phyloP scores from a whole-genome alignment of 2,888 invertebrate species.

The Xylocampa areola region DNA sequence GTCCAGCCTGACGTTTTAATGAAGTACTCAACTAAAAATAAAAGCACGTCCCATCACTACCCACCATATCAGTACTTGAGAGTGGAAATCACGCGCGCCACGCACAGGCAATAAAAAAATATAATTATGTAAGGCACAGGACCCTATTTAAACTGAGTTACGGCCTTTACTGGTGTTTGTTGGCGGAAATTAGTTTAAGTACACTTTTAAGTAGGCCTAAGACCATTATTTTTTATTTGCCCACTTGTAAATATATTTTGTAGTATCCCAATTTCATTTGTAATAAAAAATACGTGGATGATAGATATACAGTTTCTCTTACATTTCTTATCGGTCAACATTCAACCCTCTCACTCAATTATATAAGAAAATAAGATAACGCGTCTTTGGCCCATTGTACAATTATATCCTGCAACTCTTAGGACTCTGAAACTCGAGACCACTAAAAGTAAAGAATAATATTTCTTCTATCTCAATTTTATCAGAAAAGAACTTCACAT shows the following conservation, averaged over 20 bases:
- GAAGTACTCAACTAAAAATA: slow-evolving; percentile 53
- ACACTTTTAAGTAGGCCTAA: slow-evolving; percentile 14
- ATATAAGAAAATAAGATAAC: too few species aligned
- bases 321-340: too few species aligned
- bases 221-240: slow-evolving; percentile 29
- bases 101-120: slow-evolving; percentile 58
- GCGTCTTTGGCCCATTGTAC: too few species aligned
- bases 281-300: too few species aligned
- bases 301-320: too few species aligned
- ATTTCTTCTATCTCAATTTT: too few species aligned
- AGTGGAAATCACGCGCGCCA: slow-evolving; percentile 60
- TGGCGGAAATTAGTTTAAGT: slow-evolving; percentile 52
- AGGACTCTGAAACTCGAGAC: too few species aligned
- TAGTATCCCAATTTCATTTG: slow-evolving; percentile 2
- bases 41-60: slow-evolving; percentile 53
- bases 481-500: too few species aligned
- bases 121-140: slow-evolving; percentile 59
- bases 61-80: slow-evolving; percentile 49
- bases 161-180: slow-evolving; percentile 43
- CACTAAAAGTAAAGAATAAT: too few species aligned
- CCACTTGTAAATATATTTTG: slow-evolving; percentile 20
- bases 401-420: too few species aligned
- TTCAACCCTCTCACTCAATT: too few species aligned
- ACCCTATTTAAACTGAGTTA: slow-evolving; percentile 43
- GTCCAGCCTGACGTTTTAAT: slow-evolving; percentile 46